Base-by-base conservation (phyloP, 1,140 invertebrate genomes). In the Dinoponera quadriceps region DNA sequence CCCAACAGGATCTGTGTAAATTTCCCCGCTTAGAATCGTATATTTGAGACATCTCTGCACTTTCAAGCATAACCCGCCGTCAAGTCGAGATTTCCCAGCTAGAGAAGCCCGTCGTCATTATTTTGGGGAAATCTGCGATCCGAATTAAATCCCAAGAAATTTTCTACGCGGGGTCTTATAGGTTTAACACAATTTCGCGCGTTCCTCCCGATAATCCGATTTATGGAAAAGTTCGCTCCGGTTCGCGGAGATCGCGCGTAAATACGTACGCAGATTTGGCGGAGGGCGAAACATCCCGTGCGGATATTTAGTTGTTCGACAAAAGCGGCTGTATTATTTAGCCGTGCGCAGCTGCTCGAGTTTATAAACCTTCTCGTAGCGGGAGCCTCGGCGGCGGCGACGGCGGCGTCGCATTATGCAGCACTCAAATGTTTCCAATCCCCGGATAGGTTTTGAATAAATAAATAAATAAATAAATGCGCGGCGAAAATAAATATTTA, bases 401-500 rank as follows among this genome's bases (percentile, higher is more conserved):
- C 7, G 38, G 38, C 38, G 38, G 38, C 38, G 38, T 11, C 38
- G 20, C 11, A 51, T 38, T 51, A 14, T 54, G 29, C 33, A 9
- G 54, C 62, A 22, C 13, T 49, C 25, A 66, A 38, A 66, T 16
- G 14, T 66, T 44, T 9, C 38, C 16, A 54, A 55, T 55, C 16
- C 9, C 13, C 13, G n/a, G 25, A 14, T 9, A 5, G 11, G 57
- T 74, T 73, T 60, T 44, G 38, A 44, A 60, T 73, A 38, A 59
- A 59, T 73, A 20, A 75, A 80, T 57, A 68, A 25, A 55, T 29
- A 25, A 66, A 25, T 25, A 54, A 55, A 68, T 71, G 25, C 22
- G 22, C 51, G 25, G 4, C 55, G 29, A 22, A 16, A 55, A 80
- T 63, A 13, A 57, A 71, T 48, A 25, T 29, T 71, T 44, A 29